Conservation (phyloP, 92 coral and sea anemone species). For the Epizoanthus fatuus region DNA sequence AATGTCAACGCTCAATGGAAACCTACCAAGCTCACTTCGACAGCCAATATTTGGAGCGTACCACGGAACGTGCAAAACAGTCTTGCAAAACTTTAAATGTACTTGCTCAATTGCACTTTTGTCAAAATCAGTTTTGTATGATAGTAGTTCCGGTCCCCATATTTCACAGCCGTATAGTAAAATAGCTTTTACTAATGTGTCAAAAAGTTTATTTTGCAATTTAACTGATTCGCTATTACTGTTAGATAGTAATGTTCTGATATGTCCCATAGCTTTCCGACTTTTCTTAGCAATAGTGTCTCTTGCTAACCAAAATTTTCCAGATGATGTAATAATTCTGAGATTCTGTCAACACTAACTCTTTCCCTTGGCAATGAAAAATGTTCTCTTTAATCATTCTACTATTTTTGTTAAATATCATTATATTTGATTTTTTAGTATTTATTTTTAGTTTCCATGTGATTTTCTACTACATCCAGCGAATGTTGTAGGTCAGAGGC, state of each 20-base stretch:
- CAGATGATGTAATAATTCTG: not conserved
- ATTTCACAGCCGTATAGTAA: not conserved
- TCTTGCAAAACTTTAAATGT: not conserved
- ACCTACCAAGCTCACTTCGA: not conserved
- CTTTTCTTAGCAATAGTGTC: not conserved
- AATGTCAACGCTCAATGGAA: not conserved
- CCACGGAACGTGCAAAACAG: not conserved
- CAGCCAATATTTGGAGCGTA: not conserved
- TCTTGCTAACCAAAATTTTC: not conserved
- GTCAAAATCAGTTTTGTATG: too few relatives aligned
- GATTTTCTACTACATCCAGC: not conserved
- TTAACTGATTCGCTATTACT: not conserved
- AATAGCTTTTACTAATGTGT: not conserved
- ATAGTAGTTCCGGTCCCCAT: too few relatives aligned
- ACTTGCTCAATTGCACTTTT: too few relatives aligned
- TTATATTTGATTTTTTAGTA: not conserved
- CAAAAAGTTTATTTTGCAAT: not conserved
- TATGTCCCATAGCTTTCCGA: not conserved
- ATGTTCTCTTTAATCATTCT: too few relatives aligned
- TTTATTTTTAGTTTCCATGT: not conserved
- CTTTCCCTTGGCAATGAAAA: too few relatives aligned
- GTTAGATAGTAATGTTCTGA: not conserved
- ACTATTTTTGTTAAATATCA: not conserved
- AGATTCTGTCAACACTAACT: not conserved
- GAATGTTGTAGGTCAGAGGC: not conserved